Evolutionary conservation across 2,797 vertebrate species (phyloP).

Genomic region (Ficedula albicollis): DNA sequence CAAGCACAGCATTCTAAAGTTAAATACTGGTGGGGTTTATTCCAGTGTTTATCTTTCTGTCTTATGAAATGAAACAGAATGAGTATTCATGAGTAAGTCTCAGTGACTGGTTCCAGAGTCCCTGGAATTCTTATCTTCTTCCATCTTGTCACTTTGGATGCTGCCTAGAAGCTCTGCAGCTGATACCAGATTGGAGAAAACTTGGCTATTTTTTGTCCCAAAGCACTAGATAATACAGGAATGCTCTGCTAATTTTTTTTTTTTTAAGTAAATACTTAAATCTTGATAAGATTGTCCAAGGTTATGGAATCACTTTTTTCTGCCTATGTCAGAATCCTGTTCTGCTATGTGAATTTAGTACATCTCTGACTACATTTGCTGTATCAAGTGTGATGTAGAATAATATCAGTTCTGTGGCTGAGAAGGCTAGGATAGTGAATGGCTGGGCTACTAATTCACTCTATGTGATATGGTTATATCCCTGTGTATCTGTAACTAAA

Average conservation of each 20-base stretch:
- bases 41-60: neutral
- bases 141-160: conserved; percentile 8
- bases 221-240: neutral
- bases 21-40: neutral
- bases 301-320: neutral
- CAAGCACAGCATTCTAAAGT: neutral
- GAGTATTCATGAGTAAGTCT: neutral
- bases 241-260: neutral
- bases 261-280: neutral
- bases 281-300: neutral
- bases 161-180: neutral
- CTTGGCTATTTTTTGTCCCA: neutral
- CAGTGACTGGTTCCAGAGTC: neutral
- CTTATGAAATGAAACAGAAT: neutral
- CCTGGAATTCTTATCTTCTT: neutral
- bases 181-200: neutral
- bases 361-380: neutral
- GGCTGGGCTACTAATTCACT: neutral
- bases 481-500: neutral
- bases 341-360: neutral
- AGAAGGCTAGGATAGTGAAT: neutral
- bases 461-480: neutral
- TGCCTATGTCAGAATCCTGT: neutral
- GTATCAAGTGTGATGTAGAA: neutral
- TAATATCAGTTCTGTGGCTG: neutral